Evolutionary conservation across 2,113 vertebrate species (phyloP).

Genomic region (Archilochus colubris): DNA sequence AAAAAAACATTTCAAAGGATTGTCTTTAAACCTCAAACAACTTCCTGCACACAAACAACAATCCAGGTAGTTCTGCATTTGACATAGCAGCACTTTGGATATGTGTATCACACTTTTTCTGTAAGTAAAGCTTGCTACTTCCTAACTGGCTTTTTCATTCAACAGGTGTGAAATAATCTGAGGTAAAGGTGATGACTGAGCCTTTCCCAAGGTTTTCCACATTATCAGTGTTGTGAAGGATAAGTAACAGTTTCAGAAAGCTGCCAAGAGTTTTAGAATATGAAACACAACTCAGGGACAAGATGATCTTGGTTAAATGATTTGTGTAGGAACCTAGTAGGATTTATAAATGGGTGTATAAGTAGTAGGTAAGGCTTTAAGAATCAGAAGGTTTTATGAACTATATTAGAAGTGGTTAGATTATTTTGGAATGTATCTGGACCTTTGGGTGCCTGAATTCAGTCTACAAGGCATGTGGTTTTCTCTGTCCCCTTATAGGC

Average conservation of each 20-base stretch:
- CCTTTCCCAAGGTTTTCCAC: not conserved
- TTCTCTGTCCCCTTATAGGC: not conserved
- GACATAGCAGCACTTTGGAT: not conserved
- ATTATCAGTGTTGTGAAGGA: not conserved
- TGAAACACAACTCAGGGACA: not conserved
- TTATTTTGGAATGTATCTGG: not conserved
- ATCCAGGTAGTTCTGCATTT: not conserved
- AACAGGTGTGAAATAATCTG: not conserved
- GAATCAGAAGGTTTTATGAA: not conserved
- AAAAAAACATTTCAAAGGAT: not conserved
- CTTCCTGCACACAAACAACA: not conserved
- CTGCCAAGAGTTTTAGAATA: not conserved
- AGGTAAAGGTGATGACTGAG: not conserved
- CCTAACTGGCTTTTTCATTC: not conserved
- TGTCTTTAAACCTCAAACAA: not conserved
- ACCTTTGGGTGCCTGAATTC: not conserved
- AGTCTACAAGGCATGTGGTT: not conserved
- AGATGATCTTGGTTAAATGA: not conserved
- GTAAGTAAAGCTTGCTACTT: not conserved
- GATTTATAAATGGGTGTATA: not conserved
- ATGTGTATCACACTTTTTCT: not conserved
- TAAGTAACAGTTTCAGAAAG: not conserved
- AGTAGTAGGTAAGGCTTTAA: not conserved
- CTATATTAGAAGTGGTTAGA: not conserved
- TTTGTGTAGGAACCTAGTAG: not conserved